A percentile compares a stretch with the other conserved stretches of the same genome.
Conservation (phyloP, 2,797 vertebrate species). For the Aeoliscus strigatus region DNA sequence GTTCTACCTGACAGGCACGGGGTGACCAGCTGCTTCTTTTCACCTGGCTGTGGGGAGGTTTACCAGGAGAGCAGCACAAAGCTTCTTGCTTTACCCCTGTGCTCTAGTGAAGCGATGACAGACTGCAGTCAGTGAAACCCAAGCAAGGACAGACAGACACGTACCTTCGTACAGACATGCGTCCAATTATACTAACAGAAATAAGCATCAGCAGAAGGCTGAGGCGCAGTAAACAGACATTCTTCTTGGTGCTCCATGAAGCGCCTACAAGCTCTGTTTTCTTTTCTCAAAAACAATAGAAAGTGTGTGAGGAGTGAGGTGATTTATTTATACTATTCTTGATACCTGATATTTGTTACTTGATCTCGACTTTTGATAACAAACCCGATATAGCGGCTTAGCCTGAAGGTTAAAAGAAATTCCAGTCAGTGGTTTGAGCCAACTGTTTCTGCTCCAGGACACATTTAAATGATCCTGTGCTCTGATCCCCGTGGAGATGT, state of each 20-base stretch:
- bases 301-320: too few species aligned
- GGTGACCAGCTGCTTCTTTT: slow-evolving; percentile 51
- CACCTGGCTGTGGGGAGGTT: slow-evolving; percentile 37
- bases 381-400: slow-evolving; percentile 18
- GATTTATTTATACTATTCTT: slow-evolving; percentile 9
- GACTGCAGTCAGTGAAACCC: too few species aligned
- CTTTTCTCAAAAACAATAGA: slow-evolving; percentile 24
- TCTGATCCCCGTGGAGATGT: slow-evolving; percentile 11
- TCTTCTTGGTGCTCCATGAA: slow-evolving; percentile 13
- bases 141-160: too few species aligned
- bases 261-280: slow-evolving; percentile 17
- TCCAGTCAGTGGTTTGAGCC: too few species aligned
- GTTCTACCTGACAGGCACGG: slow-evolving; percentile 49
- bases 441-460: slow-evolving; percentile 28
- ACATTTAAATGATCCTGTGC: slow-evolving; percentile 23
- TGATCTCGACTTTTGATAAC: slow-evolving; percentile 20
- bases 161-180: too few species aligned
- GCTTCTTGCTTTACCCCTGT: slow-evolving; percentile 16
- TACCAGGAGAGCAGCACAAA: too few species aligned
- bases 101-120: too few species aligned
- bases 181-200: too few species aligned
- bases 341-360: too few species aligned
- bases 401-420: slow-evolving; percentile 33
- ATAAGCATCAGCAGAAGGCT: slow-evolving; percentile 9
- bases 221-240: slow-evolving; percentile 4